phyloP scores from a whole-genome alignment of 1,140 invertebrate species.

The Neoseiulus cucumeris region DNA sequence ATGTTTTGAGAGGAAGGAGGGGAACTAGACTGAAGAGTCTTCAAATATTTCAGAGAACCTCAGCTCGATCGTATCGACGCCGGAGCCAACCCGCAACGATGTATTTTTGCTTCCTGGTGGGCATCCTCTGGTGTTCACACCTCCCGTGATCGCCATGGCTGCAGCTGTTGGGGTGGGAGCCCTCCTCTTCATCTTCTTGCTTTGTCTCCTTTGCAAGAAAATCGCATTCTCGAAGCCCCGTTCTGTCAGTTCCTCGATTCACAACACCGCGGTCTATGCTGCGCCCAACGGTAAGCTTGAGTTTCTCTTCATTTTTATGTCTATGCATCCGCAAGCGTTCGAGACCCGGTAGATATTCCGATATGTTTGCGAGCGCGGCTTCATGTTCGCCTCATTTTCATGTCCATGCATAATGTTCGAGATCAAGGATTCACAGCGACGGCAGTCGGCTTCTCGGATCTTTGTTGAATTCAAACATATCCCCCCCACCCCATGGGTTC shows the following conservation, averaged over 20 bases:
- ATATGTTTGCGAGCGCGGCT: too few relatives aligned
- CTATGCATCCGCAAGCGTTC: too few relatives aligned
- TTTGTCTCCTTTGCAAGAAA: conserved; percentile 17
- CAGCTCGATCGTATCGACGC: conserved; percentile 11
- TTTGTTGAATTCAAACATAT: too few relatives aligned
- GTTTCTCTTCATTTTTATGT: background rate
- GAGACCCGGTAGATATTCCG: too few relatives aligned
- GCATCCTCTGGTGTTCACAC: background rate
- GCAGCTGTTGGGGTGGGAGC: conserved; percentile 15
- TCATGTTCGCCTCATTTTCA: too few relatives aligned
- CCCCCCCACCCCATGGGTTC: too few relatives aligned
- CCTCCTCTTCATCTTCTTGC: conserved; percentile 17
- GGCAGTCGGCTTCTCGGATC: too few relatives aligned
- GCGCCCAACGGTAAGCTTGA: conserved; percentile 5
- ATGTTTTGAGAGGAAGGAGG: too few relatives aligned
- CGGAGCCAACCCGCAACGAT: background rate
- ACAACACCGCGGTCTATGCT: conserved; percentile 20
- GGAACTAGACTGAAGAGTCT: background rate
- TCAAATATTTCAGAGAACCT: background rate
- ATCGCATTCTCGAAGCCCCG: conserved; percentile 3
- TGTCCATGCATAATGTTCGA: too few relatives aligned
- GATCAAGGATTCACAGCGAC: too few relatives aligned
- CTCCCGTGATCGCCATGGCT: conserved; percentile 13
- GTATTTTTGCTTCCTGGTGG: background rate
- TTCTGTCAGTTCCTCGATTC: conserved; percentile 13